Evolutionary conservation across 2,113 vertebrate genomes (phyloP).

Genomic region (Plecturocebus donacophilus): DNA sequence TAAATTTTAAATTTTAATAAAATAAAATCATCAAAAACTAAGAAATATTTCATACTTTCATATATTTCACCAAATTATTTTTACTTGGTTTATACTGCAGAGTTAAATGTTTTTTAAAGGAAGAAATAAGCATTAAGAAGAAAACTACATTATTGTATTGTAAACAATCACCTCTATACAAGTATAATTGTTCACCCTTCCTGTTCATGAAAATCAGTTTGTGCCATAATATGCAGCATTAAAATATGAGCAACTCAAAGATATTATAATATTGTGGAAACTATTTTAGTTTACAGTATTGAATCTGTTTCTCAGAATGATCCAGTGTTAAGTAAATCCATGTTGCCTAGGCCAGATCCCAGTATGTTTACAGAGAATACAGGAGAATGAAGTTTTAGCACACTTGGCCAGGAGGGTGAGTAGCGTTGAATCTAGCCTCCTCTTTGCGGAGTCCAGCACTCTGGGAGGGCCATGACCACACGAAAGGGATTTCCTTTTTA

Average conservation of each 20-base stretch:
- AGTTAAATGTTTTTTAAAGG: not conserved
- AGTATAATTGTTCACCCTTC: not conserved
- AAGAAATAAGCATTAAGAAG: not conserved
- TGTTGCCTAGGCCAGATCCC: rapidly evolving
- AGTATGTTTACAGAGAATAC: not conserved
- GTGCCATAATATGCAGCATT: not conserved
- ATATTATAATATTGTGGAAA: not conserved
- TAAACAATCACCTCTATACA: not conserved
- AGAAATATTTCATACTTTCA: not conserved
- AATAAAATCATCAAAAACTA: not conserved
- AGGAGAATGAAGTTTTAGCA: not conserved
- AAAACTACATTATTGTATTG: not conserved
- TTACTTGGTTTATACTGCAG: not conserved
- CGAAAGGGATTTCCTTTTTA: not conserved
- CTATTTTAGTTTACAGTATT: not conserved
- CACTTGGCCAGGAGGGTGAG: not conserved
- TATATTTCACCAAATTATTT: not conserved
- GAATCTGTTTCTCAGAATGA: not conserved
- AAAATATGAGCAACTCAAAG: not conserved
- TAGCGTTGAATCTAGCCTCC: not conserved
- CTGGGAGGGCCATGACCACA: not conserved
- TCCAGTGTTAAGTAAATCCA: not conserved
- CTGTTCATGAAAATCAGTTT: not conserved
- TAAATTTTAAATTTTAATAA: constrained; percentile 2
- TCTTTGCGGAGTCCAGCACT: not conserved